Evolutionary conservation across 2,797 vertebrate genomes (phyloP), one percentile per base, ranked within the genome.

Genomic region (Enteromius argenteus): DNA sequence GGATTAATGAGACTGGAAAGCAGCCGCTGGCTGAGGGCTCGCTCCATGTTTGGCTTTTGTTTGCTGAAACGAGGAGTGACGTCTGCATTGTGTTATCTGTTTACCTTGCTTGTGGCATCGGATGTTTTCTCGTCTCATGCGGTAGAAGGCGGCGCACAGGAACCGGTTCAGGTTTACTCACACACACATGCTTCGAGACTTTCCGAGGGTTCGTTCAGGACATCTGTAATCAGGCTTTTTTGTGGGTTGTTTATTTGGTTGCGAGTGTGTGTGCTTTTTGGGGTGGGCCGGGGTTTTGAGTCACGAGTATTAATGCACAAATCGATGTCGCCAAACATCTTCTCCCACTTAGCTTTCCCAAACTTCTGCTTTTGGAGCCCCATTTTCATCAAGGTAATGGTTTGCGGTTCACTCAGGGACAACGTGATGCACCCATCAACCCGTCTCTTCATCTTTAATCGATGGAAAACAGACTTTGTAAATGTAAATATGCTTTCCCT

Each of bases 81-180:
- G 94, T 93, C 91, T 94, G 93, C 87, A 90, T 91, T 87, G 88
- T 90, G 91, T 94, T 94, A 91, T 92, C 88, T 74, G 90, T 93
- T 85, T 92, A 91, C 90, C 90, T 92, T 90, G 88, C 91, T 93
- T 71, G 85, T 90, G 91, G 90, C 91, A 60, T 64, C 86, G 87
- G 86, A 87, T 89, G 86, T 90, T 88, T 92, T 85, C 68, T 81
- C 62, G 90, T 90, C 88, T 86, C 83, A 62, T 44, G 79, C 21
- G 2, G 60, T 49, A 23, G 76, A 68, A 60, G 39, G 74, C 17
- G 56, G 49, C 66, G 66, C 44, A 82, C 68, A 84, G 74, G 51
- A 66, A 86, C 69, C n/a, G 32, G 30, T 66, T 58, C 19, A 62
- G 44, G 58, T 81, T 69, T 51, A 79, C 62, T 60, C 37, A 66